A percentile compares a stretch with the other conserved stretches of the same genome.
phyloP scores from a whole-genome alignment of 92 coral and sea anemone species.

The Zoanthus solanderi region DNA sequence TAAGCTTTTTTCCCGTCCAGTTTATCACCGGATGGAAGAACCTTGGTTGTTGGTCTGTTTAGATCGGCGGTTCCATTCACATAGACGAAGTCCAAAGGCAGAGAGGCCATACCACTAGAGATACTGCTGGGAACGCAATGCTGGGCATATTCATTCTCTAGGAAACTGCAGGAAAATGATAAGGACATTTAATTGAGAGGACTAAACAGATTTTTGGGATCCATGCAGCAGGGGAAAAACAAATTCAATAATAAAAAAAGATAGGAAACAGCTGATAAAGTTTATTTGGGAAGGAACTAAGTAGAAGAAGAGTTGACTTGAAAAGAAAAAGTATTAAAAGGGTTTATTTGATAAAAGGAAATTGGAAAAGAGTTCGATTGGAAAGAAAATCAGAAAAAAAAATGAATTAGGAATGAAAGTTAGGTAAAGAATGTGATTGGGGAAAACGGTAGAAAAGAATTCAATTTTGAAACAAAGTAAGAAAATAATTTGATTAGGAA shows the following conservation, averaged over 20 bases:
- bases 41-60: slow-evolving; percentile 65
- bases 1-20: slow-evolving; percentile 77
- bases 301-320: no score
- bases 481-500: neutral
- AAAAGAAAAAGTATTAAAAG: neutral
- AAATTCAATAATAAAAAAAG: no score
- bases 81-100: slow-evolving; percentile 81
- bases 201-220: no score
- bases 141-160: slow-evolving; percentile 76
- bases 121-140: slow-evolving; percentile 93
- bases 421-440: neutral
- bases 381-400: neutral
- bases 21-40: slow-evolving; percentile 84
- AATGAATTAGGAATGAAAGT: neutral
- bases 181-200: neutral
- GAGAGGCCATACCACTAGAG: slow-evolving; percentile 89
- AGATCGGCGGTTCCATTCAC: slow-evolving; percentile 74
- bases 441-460: neutral
- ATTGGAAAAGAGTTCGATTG: neutral
- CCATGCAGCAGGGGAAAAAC: neutral
- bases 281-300: no score
- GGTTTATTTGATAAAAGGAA: neutral
- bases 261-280: no score
- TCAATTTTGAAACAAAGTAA: neutral
- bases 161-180: slow-evolving; percentile 62